These are phyloP conservation scores for Cyphomyrmex costatus DNA, from an alignment of 1,140 invertebrate genomes.

Conservation along the genomic window DNA sequence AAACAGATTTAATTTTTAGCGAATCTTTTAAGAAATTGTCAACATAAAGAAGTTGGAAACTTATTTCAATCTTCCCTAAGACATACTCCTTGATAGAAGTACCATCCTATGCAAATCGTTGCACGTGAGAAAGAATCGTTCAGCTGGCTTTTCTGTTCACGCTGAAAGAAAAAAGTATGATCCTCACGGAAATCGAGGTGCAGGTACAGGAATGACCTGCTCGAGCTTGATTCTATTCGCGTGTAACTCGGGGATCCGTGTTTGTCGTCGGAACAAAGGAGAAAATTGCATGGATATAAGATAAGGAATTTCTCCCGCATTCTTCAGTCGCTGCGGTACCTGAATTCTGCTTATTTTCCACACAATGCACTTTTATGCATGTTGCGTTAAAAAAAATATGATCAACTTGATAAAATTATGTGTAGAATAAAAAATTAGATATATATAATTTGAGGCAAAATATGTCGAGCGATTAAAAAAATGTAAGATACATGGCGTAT, in stretches of 20 bases:
- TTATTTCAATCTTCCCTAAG: slow-evolving; percentile 46
- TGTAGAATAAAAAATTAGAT: not conserved
- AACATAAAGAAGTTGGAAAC: slow-evolving; percentile 43
- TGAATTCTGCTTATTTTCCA: slow-evolving; percentile 39
- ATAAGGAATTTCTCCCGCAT: slow-evolving; percentile 48
- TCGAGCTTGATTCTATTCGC: slow-evolving; percentile 50
- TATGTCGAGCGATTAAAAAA: not conserved
- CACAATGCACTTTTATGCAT: slow-evolving; percentile 41
- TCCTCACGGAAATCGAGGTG: slow-evolving; percentile 42
- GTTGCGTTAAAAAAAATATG: not conserved
- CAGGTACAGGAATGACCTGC: slow-evolving; percentile 33
- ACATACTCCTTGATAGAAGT: slow-evolving; percentile 11
- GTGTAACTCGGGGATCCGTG: slow-evolving; percentile 43
- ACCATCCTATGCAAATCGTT: slow-evolving; percentile 16
- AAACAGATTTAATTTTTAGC: not conserved
- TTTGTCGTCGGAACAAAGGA: slow-evolving; percentile 59
- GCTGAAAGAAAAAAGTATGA: slow-evolving; percentile 26
- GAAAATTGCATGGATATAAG: slow-evolving; percentile 59
- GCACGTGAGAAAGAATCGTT: slow-evolving; percentile 50
- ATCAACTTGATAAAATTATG: not conserved
- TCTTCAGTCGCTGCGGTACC: slow-evolving; percentile 8
- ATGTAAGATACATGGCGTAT: not conserved
- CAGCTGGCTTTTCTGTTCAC: slow-evolving; percentile 53
- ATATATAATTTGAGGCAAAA: not conserved
- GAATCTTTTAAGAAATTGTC: slow-evolving; percentile 6